A percentile compares a stretch with the other conserved stretches of the same genome.
Evolutionary conservation across 2,797 vertebrate genomes (phyloP).

Genomic region (Mallotus villosus): DNA sequence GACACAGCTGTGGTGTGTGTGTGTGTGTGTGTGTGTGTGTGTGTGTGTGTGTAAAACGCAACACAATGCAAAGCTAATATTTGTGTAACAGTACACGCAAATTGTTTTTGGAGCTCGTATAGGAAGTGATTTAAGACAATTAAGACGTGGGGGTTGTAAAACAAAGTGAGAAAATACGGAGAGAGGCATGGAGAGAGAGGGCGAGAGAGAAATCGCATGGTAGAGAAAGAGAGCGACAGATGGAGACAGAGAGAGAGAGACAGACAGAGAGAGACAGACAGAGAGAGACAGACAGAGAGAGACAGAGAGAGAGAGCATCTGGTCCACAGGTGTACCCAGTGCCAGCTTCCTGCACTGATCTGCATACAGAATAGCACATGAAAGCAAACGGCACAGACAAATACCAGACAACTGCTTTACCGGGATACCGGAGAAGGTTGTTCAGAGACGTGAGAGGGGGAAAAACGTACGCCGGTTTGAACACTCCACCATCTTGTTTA

Average conservation of each 20-base stretch:
- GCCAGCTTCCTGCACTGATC: constrained; percentile 34
- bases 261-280: too few species aligned
- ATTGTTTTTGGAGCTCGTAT: constrained; percentile 35
- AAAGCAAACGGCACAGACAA: constrained; percentile 51
- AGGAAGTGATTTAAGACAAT: constrained; percentile 41
- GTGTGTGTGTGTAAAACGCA: not conserved
- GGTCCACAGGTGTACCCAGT: constrained; percentile 57
- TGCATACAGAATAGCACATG: constrained; percentile 51
- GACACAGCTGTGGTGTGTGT: not conserved
- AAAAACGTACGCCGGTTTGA: constrained; percentile 43
- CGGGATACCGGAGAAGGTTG: constrained; percentile 45
- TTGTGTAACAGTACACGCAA: constrained; percentile 34
- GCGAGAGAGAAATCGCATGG: constrained; percentile 7
- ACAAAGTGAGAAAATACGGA: constrained; percentile 7
- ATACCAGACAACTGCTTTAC: constrained; percentile 49
- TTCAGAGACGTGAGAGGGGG: constrained; percentile 30
- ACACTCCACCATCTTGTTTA: constrained; percentile 60
- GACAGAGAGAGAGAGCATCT: constrained; percentile 45
- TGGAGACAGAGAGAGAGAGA: constrained; percentile 8
- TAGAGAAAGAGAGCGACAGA: not conserved
- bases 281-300: not conserved
- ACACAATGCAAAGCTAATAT: constrained; percentile 37
- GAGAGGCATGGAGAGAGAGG: not conserved
- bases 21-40: not conserved
- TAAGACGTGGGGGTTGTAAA: constrained; percentile 6